phyloP scores from a whole-genome alignment of 2,113 vertebrate genomes.

The Fregata magnificens region DNA sequence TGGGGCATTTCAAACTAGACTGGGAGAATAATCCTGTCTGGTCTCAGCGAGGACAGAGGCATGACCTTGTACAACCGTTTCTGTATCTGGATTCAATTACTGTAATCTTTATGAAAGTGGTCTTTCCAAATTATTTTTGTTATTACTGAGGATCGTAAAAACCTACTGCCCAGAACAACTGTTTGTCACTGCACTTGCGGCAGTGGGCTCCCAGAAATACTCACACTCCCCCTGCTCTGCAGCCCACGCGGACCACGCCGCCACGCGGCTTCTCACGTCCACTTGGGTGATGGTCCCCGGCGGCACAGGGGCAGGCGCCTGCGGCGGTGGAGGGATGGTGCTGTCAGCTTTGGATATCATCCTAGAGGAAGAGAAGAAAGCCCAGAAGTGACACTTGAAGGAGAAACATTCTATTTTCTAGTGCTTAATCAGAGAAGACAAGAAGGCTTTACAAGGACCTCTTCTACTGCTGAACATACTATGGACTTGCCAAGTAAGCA shows the following conservation, averaged over 20 bases:
- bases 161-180: background rate
- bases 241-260: constrained; percentile 87
- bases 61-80: background rate
- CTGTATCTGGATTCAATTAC: background rate
- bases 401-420: background rate
- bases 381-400: background rate
- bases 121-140: background rate
- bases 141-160: background rate
- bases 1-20: background rate
- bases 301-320: constrained; percentile 83
- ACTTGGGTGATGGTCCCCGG: constrained; percentile 80
- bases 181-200: fast-evolving
- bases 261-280: constrained; percentile 85
- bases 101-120: fast-evolving
- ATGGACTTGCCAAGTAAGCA: background rate
- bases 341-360: constrained; percentile 89
- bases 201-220: constrained; percentile 5
- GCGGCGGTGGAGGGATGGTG: constrained; percentile 87
- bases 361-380: constrained; percentile 54
- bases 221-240: constrained; percentile 88
- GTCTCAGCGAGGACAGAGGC: background rate
- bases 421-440: background rate
- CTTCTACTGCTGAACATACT: background rate
- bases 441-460: background rate
- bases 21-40: background rate